Percentiles rank a stretch among this genome's conserved stretches.
phyloP scores from a whole-genome alignment of 1,140 invertebrate species.

The Achroia grisella region DNA sequence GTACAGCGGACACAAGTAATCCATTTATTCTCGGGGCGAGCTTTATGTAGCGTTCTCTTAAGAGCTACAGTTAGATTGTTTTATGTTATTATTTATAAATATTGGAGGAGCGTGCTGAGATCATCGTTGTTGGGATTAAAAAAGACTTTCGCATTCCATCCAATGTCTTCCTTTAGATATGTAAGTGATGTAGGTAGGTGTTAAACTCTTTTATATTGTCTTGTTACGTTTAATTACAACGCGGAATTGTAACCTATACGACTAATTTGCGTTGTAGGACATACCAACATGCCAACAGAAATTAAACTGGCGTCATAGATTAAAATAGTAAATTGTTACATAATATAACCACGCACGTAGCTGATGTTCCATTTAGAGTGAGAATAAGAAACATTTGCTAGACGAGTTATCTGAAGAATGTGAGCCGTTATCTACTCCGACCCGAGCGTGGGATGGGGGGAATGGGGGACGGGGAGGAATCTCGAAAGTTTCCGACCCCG shows the following conservation, averaged over 20 bases:
- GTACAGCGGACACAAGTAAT: constrained; percentile 66
- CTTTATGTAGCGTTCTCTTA: constrained; percentile 68
- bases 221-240: too few relatives aligned
- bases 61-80: constrained; percentile 56
- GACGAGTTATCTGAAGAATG: constrained; percentile 54
- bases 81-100: constrained; percentile 67
- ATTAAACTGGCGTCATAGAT: not conserved
- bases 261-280: not conserved
- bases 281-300: not conserved
- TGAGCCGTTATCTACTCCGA: constrained; percentile 38
- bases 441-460: constrained; percentile 10
- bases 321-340: constrained; percentile 2
- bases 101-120: constrained; percentile 34
- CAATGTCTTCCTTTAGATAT: not conserved
- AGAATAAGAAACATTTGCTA: constrained; percentile 30
- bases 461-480: constrained; percentile 23
- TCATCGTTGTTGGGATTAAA: constrained; percentile 26
- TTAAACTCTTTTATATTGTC: too few relatives aligned
- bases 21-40: constrained; percentile 69
- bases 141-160: constrained; percentile 7
- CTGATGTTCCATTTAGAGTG: constrained; percentile 1
- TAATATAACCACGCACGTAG: constrained; percentile 4
- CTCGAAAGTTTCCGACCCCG: constrained; percentile 45
- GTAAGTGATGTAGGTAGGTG: too few relatives aligned
- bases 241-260: too few relatives aligned